These are phyloP conservation scores for Myxocyprinus asiaticus DNA, from an alignment of 2,113 vertebrate genomes.

Conservation along the genomic window DNA sequence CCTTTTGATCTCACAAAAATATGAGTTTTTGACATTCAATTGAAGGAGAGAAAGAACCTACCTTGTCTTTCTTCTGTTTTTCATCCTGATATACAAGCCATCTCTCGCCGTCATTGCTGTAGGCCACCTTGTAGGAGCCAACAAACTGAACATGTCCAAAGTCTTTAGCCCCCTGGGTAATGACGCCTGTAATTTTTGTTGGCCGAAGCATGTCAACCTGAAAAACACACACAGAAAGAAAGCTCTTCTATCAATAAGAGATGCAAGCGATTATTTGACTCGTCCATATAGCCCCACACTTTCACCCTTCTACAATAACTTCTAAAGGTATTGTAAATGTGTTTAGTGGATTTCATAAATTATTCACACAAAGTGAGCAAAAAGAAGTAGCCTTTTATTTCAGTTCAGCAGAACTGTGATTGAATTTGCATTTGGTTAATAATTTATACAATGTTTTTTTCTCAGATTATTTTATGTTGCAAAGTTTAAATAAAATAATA, in stretches of 20 bases:
- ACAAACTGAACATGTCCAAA: constrained; percentile 98
- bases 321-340: constrained; percentile 60
- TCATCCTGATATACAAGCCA: constrained; percentile 94
- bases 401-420: constrained; percentile 65
- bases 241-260: background rate
- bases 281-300: constrained; percentile 43
- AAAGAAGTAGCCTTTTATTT: constrained; percentile 61
- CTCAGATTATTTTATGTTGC: constrained; percentile 53
- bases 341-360: constrained; percentile 64
- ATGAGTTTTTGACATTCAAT: background rate
- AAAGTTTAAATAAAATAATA: no score
- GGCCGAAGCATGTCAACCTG: constrained; percentile 91
- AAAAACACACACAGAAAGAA: constrained; percentile 18
- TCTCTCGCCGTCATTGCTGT: constrained; percentile 90
- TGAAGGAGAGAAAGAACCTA: constrained; percentile 48
- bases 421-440: constrained; percentile 64
- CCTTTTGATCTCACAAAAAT: background rate
- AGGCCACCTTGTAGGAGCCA: constrained; percentile 95
- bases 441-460: constrained; percentile 70
- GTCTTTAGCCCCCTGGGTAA: constrained; percentile 98
- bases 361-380: constrained; percentile 74
- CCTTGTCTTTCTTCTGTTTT: constrained; percentile 97
- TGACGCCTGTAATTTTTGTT: constrained; percentile 94
- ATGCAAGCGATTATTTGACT: constrained; percentile 15
- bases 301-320: constrained; percentile 52